Evolutionary conservation across 2,113 vertebrate species (phyloP).

Genomic region (Scolopax mira): DNA sequence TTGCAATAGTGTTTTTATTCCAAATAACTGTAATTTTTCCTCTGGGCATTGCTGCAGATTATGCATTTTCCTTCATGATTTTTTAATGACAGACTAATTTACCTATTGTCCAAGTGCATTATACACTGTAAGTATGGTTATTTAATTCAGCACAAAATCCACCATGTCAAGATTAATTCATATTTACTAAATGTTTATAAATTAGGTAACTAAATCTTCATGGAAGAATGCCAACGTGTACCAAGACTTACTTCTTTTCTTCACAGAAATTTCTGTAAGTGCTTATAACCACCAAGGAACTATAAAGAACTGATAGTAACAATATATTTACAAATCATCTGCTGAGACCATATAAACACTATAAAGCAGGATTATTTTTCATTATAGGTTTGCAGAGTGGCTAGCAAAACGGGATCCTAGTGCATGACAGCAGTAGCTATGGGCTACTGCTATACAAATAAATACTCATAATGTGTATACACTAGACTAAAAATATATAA

Average conservation of each 20-base stretch:
- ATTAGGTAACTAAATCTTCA: constrained; percentile 60
- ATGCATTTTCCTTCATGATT: constrained; percentile 66
- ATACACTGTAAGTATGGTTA: constrained; percentile 36
- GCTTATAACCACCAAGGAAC: not conserved
- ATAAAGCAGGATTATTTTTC: not conserved
- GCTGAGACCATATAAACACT: not conserved
- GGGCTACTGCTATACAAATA: not conserved
- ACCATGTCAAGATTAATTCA: constrained; percentile 57
- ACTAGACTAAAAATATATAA: not conserved
- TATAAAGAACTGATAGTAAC: not conserved
- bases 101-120: constrained; percentile 53
- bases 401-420: not conserved
- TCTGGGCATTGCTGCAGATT: constrained; percentile 44
- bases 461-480: not conserved
- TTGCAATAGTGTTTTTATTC: constrained; percentile 53
- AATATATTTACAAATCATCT: constrained; percentile 18
- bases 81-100: constrained; percentile 74
- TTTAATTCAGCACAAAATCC: constrained; percentile 64
- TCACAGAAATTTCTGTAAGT: not conserved
- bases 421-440: not conserved
- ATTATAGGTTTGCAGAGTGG: not conserved
- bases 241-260: constrained; percentile 14
- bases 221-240: not conserved
- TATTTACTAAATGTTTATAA: constrained; percentile 70
- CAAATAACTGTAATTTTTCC: constrained; percentile 68